phyloP scores from a whole-genome alignment of 2,113 vertebrate species.

The Pelodiscus sinensis region DNA sequence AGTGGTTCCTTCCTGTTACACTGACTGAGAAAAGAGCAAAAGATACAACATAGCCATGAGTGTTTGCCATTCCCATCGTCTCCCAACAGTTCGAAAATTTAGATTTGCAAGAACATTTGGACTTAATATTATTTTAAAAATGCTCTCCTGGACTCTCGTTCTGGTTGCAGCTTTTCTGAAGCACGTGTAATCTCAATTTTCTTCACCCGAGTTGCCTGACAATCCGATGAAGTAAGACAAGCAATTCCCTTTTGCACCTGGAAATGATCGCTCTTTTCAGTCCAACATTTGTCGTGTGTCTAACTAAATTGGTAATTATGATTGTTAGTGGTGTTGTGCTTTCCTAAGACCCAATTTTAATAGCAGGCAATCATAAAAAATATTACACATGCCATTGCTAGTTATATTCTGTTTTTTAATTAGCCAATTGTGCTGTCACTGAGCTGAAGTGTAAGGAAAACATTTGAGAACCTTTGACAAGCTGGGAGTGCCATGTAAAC shows the following conservation, averaged over 20 bases:
- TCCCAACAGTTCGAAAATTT: fast-evolving
- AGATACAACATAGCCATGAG: background rate
- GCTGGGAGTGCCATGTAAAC: background rate
- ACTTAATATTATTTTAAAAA: background rate
- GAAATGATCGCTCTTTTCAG: slow-evolving; percentile 57
- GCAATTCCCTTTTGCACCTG: slow-evolving; percentile 55
- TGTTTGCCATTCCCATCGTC: background rate
- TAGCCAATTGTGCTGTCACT: slow-evolving; percentile 50
- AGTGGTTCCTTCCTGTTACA: background rate
- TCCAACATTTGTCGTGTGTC: slow-evolving; percentile 20
- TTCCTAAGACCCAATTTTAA: slow-evolving; percentile 54
- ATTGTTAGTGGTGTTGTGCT: slow-evolving; percentile 48
- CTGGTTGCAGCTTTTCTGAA: background rate
- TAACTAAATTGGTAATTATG: slow-evolving; percentile 48
- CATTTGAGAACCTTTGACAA: slow-evolving; percentile 48
- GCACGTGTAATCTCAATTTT: slow-evolving; percentile 29
- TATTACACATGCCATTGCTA: slow-evolving; percentile 33
- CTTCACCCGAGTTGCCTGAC: background rate
- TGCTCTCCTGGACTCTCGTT: background rate
- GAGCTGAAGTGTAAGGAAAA: slow-evolving; percentile 17
- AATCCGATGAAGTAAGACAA: slow-evolving; percentile 37
- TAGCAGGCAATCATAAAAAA: slow-evolving; percentile 52
- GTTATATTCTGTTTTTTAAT: slow-evolving; percentile 31
- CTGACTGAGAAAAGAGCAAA: background rate
- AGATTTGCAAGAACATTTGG: background rate